phyloP scores from a whole-genome alignment of 30 jellyfish, hydroid and myxozoan genomes.

The Cassiopea andromeda region DNA sequence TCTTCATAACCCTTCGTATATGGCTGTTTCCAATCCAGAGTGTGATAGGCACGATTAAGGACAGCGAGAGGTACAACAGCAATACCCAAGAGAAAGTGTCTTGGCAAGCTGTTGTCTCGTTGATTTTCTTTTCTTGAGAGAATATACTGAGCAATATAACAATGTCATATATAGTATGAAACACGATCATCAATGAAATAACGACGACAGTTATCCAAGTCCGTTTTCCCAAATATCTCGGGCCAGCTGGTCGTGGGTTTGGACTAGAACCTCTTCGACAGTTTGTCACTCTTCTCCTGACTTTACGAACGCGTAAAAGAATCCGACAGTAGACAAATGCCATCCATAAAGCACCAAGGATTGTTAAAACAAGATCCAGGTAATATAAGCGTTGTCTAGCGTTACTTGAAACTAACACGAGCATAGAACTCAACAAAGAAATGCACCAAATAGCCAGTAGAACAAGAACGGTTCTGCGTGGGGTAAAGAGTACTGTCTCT shows the following conservation, averaged over 20 bases:
- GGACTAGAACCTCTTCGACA: constrained; percentile 6
- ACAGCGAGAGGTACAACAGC: constrained; percentile 13
- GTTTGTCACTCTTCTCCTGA: constrained; percentile 20
- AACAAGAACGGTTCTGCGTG: background rate
- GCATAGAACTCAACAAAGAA: background rate
- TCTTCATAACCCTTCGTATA: constrained; percentile 9
- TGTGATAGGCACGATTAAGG: constrained; percentile 29
- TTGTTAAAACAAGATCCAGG: background rate
- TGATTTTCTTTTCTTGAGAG: background rate
- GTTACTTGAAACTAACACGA: background rate
- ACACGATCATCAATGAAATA: background rate
- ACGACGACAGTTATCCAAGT: constrained; percentile 39
- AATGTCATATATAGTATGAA: background rate
- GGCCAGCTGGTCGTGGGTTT: background rate
- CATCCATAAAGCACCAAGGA: constrained; percentile 26
- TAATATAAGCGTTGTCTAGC: background rate
- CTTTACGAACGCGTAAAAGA: constrained; percentile 21
- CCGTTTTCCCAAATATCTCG: background rate
- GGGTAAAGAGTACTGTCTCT: background rate
- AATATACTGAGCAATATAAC: background rate
- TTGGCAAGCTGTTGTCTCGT: background rate
- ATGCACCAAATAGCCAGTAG: constrained; percentile 10
- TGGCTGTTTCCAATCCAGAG: constrained; percentile 30
- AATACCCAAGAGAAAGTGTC: constrained; percentile 36
- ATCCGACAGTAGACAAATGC: constrained; percentile 20